Percentiles rank a stretch among this genome's conserved stretches.
These are phyloP conservation scores for Stenchaetothrips biformis DNA, from an alignment of 2,888 invertebrate species.

Conservation along the genomic window DNA sequence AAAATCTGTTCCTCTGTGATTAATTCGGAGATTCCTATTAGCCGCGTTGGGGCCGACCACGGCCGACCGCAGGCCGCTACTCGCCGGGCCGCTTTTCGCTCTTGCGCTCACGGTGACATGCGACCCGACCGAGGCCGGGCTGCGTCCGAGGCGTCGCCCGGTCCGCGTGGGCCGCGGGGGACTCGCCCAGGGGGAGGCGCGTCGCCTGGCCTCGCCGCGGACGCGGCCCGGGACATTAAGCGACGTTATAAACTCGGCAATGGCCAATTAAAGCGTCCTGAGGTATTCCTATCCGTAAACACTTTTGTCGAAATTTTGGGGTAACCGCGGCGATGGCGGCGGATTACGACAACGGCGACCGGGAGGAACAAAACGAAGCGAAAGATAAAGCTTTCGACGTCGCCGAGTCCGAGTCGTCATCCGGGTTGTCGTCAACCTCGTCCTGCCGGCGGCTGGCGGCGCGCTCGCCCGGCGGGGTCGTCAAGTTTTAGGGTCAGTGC, in stretches of 20 bases:
- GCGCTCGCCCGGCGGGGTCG: not conserved
- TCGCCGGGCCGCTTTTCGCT: too few species aligned
- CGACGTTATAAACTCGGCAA: constrained; percentile 4
- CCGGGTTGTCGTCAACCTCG: not conserved
- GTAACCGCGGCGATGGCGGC: not conserved
- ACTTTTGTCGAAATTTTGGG: not conserved
- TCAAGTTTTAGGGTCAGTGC: constrained; percentile 7
- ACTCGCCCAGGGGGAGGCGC: not conserved
- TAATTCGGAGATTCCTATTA: constrained; percentile 17
- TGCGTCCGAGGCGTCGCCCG: not conserved
- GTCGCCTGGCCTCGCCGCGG: not conserved
- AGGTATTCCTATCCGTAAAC: not conserved
- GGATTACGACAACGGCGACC: not conserved
- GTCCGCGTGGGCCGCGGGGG: not conserved
- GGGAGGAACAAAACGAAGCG: not conserved
- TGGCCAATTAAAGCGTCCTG: constrained; percentile 17
- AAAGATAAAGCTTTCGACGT: not conserved
- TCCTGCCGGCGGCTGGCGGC: not conserved
- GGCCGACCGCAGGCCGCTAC: too few species aligned
- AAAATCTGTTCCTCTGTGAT: constrained; percentile 22
- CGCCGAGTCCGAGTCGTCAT: not conserved
- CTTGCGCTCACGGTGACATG: not conserved
- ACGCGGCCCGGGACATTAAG: not conserved
- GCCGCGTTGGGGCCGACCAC: not conserved
- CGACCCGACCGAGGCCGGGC: not conserved